Evolutionary conservation across 2,113 vertebrate species (phyloP).

Genomic region (Macaca fascicularis): T2T-MFA8v1.1 NC_088384.1:86320501-86321000

Average conservation of each 20-base stretch:
- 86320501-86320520: slow-evolving; percentile 48
- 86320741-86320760: background rate
- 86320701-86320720: background rate
- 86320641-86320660: background rate
- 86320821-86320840: background rate
- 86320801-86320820: background rate
- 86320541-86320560: slow-evolving; percentile 61
- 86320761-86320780: too few relatives aligned
- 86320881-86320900: background rate
- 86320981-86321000: background rate
- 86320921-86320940: background rate
- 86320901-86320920: background rate
- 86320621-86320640: background rate
- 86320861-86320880: background rate
- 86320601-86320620: slow-evolving; percentile 66
- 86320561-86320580: slow-evolving; percentile 35
- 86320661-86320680: background rate
- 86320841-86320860: background rate
- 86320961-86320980: background rate
- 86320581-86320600: slow-evolving; percentile 64
- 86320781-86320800: background rate
- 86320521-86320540: slow-evolving; percentile 76
- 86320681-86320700: background rate
- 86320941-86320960: background rate
- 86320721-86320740: background rate